Percentiles rank a stretch among this genome's conserved stretches.
Evolutionary conservation across 2,113 vertebrate species (phyloP).

Genomic region (Corydoras maculifer): DNA sequence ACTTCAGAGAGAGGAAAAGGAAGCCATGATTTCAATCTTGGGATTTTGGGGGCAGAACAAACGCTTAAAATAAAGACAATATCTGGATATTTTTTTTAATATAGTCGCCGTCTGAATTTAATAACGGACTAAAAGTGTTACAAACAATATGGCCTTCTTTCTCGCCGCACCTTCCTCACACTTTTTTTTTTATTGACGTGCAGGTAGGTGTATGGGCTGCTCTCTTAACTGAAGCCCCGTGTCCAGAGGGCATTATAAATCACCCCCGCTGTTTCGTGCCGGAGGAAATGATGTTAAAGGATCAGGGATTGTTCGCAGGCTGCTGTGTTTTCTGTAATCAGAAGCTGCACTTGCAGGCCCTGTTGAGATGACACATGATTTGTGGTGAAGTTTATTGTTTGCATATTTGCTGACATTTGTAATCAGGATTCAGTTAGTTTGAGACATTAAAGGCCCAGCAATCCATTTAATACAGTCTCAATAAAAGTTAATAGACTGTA

Average conservation of each 20-base stretch:
- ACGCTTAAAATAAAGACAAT: constrained; percentile 78
- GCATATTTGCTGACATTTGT: constrained; percentile 63
- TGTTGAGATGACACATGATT: constrained; percentile 63
- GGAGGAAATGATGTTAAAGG: not conserved
- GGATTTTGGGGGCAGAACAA: constrained; percentile 72
- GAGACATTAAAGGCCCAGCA: constrained; percentile 68
- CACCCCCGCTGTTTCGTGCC: too few relatives aligned
- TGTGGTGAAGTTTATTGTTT: constrained; percentile 55
- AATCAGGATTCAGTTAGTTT: constrained; percentile 69
- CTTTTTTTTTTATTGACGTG: constrained; percentile 20
- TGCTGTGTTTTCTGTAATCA: constrained; percentile 47
- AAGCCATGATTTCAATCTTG: constrained; percentile 77
- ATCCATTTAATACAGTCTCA: constrained; percentile 63
- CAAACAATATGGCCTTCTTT: constrained; percentile 16
- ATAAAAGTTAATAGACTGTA: constrained; percentile 71
- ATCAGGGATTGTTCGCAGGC: not conserved
- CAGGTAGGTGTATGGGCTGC: too few relatives aligned
- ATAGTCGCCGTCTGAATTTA: constrained; percentile 6
- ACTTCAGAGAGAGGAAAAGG: constrained; percentile 71
- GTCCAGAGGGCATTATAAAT: too few relatives aligned
- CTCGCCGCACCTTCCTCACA: constrained; percentile 32
- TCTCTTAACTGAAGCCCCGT: too few relatives aligned
- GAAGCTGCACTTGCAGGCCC: constrained; percentile 52
- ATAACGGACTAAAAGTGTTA: not conserved
- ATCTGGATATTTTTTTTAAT: constrained; percentile 40